A percentile compares a stretch with the other conserved stretches of the same genome.
Evolutionary conservation across 37 sponge, comb jelly and placozoan genomes (phyloP).

Genomic region (Beroe ovata): DNA sequence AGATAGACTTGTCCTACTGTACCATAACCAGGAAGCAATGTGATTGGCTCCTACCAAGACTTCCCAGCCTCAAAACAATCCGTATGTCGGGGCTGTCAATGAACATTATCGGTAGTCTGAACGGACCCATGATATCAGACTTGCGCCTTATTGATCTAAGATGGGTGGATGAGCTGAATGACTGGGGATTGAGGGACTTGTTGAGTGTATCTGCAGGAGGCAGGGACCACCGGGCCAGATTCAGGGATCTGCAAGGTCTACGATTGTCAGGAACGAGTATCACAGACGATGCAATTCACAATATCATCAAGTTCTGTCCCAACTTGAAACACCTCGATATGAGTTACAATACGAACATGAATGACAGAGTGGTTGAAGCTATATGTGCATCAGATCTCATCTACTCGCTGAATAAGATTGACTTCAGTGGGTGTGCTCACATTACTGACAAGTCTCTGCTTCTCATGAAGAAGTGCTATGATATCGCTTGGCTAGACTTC

Average conservation of each 20-base stretch:
- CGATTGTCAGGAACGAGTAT: neutral
- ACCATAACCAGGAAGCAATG: constrained; percentile 59
- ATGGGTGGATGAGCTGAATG: constrained; percentile 57
- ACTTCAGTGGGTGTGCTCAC: constrained; percentile 63
- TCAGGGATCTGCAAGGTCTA: constrained; percentile 45
- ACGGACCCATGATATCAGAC: constrained; percentile 24
- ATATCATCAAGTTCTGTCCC: constrained; percentile 50
- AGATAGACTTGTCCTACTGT: constrained; percentile 45
- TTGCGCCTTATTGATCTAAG: constrained; percentile 21
- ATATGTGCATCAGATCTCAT: constrained; percentile 17
- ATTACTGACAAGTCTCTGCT: constrained; percentile 49
- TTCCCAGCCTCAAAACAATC: constrained; percentile 62
- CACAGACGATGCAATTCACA: constrained; percentile 41
- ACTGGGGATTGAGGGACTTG: constrained; percentile 64
- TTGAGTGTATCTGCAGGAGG: constrained; percentile 1
- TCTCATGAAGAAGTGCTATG: constrained; percentile 53
- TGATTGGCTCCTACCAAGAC: constrained; percentile 62
- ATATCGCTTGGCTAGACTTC: constrained; percentile 46
- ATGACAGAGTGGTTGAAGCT: constrained; percentile 41
- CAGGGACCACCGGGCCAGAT: constrained; percentile 35
- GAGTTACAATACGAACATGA: constrained; percentile 64
- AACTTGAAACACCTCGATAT: constrained; percentile 39
- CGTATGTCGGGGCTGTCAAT: constrained; percentile 35
- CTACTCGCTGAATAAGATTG: constrained; percentile 45
- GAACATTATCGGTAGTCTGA: constrained; percentile 52